Percentiles rank a stretch among this genome's conserved stretches.
Conservation (phyloP, 1,140 invertebrate species). For the Apis laboriosa region DNA sequence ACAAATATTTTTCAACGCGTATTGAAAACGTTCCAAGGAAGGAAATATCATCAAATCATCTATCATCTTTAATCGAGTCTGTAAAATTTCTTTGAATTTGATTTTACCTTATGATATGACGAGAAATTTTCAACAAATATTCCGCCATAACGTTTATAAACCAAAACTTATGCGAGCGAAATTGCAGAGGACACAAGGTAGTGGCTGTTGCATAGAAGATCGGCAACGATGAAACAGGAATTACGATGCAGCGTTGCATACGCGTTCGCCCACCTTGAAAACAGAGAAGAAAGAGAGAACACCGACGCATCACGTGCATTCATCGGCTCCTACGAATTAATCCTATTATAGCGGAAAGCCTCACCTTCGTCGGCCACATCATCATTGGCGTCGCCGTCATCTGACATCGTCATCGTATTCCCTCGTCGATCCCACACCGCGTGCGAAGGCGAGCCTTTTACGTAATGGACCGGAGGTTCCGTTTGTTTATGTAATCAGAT, state of each 20-base stretch:
- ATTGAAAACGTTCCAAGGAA: too few species aligned
- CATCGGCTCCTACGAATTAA: slow-evolving; percentile 51
- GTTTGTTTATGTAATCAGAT: slow-evolving; percentile 50
- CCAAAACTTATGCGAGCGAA: slow-evolving; percentile 13
- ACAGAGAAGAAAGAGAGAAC: slow-evolving; percentile 24
- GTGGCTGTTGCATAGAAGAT: slow-evolving; percentile 15
- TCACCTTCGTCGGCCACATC: slow-evolving; percentile 38
- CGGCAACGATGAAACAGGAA: slow-evolving; percentile 31
- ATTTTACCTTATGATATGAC: background rate
- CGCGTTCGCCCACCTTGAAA: slow-evolving; percentile 43
- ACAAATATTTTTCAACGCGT: too few species aligned
- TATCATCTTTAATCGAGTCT: background rate
- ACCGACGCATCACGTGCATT: slow-evolving; percentile 32
- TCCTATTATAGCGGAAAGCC: slow-evolving; percentile 46
- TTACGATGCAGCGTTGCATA: background rate
- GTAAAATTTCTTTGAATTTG: slow-evolving; percentile 2
- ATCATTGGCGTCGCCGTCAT: slow-evolving; percentile 35
- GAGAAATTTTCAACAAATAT: background rate
- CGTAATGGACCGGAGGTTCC: slow-evolving; percentile 35
- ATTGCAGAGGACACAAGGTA: slow-evolving; percentile 28
- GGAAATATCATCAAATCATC: background rate
- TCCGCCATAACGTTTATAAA: background rate
- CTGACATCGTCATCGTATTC: slow-evolving; percentile 25
- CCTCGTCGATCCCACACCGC: slow-evolving; percentile 21
- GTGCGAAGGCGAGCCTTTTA: slow-evolving; percentile 42